Conservation (phyloP, 2,888 invertebrate genomes). For the Melolontha melolontha region DNA sequence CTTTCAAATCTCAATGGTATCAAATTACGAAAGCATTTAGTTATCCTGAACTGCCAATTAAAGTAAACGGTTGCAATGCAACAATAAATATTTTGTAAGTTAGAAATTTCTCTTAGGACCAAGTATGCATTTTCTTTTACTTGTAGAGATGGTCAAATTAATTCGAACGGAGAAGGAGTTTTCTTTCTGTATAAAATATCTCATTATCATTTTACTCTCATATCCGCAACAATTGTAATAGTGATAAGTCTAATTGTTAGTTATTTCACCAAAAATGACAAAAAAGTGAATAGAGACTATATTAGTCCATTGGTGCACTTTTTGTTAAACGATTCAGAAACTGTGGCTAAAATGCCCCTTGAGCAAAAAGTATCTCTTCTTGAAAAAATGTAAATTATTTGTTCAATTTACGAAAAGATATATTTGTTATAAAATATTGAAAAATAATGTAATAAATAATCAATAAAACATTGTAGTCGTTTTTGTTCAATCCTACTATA, state of each 20-base stretch:
- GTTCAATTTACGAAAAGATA: too few species aligned
- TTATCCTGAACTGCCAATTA: conserved; percentile 56
- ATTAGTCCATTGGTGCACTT: conserved; percentile 65
- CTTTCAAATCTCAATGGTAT: conserved; percentile 55
- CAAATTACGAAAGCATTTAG: conserved; percentile 49
- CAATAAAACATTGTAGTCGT: too few species aligned
- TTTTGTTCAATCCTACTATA: too few species aligned
- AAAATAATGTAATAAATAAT: too few species aligned
- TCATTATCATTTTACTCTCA: conserved; percentile 76
- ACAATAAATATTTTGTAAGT: not conserved
- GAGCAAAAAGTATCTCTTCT: too few species aligned
- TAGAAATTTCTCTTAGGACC: not conserved
- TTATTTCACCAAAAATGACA: conserved; percentile 67
- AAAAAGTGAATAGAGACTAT: conserved; percentile 70
- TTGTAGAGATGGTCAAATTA: not conserved
- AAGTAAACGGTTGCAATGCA: conserved; percentile 46
- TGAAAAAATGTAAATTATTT: too few species aligned
- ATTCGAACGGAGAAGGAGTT: not conserved
- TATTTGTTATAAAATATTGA: too few species aligned
- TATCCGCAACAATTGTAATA: conserved; percentile 72
- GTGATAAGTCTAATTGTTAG: conserved; percentile 74
- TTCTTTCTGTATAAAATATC: conserved; percentile 74
- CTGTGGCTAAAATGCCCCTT: not conserved
- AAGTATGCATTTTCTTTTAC: not conserved
- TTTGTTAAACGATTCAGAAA: not conserved